These are phyloP conservation scores for Pongo abelii DNA, from an alignment of 2,113 vertebrate species.

Conservation along the genomic window DNA sequence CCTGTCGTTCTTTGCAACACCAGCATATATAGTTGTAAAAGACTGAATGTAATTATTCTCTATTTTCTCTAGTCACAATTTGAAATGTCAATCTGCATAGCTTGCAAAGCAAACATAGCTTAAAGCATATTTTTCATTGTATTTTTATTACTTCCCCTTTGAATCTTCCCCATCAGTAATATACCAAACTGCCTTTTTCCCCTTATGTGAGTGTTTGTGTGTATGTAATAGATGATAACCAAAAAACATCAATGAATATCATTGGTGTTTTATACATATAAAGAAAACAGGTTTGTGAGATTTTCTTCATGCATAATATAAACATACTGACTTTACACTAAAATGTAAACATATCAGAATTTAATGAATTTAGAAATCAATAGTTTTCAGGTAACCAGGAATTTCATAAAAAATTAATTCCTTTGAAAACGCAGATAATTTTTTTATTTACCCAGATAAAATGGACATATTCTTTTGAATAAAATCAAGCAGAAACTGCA, in stretches of 20 bases:
- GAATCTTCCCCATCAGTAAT: slow-evolving; percentile 11
- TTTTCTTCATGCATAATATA: background rate
- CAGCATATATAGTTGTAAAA: background rate
- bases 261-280: background rate
- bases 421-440: background rate
- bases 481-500: background rate
- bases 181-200: background rate
- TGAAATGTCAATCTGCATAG: slow-evolving; percentile 49
- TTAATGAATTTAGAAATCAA: slow-evolving; percentile 35
- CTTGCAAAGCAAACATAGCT: slow-evolving; percentile 37
- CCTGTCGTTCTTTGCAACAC: background rate
- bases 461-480: background rate
- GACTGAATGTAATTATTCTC: slow-evolving; percentile 12
- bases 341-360: slow-evolving; percentile 27
- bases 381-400: background rate
- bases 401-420: background rate
- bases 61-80: slow-evolving; percentile 52
- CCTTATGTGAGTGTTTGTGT: background rate
- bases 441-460: slow-evolving; percentile 8
- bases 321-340: background rate
- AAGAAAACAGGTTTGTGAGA: background rate
- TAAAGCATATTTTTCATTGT: slow-evolving; percentile 9
- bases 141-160: slow-evolving; percentile 42
- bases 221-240: background rate
- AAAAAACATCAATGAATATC: slow-evolving; percentile 37